Conservation (phyloP, 2,888 invertebrate species). For the Diloba caeruleocephala region DNA sequence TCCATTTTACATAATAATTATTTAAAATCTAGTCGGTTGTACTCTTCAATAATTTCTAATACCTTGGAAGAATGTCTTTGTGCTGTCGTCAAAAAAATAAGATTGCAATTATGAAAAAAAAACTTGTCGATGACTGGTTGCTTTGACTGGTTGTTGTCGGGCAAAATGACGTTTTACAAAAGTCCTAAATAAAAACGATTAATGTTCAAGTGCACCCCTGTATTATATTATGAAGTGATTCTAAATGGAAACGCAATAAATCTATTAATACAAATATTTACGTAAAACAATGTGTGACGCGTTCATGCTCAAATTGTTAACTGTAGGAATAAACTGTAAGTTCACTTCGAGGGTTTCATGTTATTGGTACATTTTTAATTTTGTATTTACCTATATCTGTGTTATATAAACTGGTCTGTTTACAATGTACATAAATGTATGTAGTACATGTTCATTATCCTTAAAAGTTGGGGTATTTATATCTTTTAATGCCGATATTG, state of each 20-base stretch:
- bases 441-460: slow-evolving; percentile 37
- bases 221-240: slow-evolving; percentile 39
- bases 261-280: slow-evolving; percentile 47
- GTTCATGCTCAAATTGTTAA: slow-evolving; percentile 58
- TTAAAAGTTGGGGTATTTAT: slow-evolving; percentile 55
- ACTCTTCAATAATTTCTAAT: too few species aligned
- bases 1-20: too few species aligned
- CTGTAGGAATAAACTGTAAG: slow-evolving; percentile 70
- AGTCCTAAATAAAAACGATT: slow-evolving; percentile 57
- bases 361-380: slow-evolving; percentile 62
- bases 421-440: slow-evolving; percentile 26
- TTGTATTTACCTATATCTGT: slow-evolving; percentile 39
- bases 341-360: slow-evolving; percentile 76
- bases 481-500: slow-evolving; percentile 53
- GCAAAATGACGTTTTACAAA: slow-evolving; percentile 68
- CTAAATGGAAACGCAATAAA: slow-evolving; percentile 57
- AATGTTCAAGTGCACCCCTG: slow-evolving; percentile 51
- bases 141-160: slow-evolving; percentile 60
- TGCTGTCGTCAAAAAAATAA: not conserved
- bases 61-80: not conserved
- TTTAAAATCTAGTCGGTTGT: too few species aligned
- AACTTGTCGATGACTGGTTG: slow-evolving; percentile 56
- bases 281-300: slow-evolving; percentile 58
- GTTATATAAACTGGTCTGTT: slow-evolving; percentile 54
- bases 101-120: not conserved